These are phyloP conservation scores for Propithecus deckenii DNA, from an alignment of 2,797 vertebrate species.

Conservation along the genomic window DNA sequence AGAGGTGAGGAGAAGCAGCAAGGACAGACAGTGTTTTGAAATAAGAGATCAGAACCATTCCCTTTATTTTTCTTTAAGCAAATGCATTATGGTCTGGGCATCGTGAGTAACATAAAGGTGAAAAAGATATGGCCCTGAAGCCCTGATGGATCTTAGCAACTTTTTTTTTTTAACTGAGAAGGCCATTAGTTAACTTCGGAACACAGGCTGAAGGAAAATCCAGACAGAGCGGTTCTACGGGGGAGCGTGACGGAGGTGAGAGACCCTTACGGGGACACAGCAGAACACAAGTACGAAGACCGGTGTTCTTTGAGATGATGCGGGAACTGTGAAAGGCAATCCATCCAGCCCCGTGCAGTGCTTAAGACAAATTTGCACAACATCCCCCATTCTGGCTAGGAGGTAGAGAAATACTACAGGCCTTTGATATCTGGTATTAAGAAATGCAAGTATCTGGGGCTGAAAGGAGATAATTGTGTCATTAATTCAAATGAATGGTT, in stretches of 20 bases:
- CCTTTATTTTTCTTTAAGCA: background rate
- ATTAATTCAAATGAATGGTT: constrained; percentile 37
- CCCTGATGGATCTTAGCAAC: background rate
- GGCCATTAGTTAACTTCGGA: background rate
- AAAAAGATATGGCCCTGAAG: background rate
- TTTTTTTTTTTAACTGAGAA: background rate
- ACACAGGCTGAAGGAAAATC: background rate
- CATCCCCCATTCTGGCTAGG: background rate
- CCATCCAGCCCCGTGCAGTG: background rate
- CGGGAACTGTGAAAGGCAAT: background rate
- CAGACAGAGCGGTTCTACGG: background rate
- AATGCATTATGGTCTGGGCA: background rate
- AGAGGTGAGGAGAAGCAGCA: background rate
- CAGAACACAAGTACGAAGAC: background rate
- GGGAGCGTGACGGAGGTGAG: background rate
- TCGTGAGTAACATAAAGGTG: background rate
- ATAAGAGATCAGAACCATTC: background rate
- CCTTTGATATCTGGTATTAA: constrained; percentile 6
- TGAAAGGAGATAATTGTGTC: constrained; percentile 51
- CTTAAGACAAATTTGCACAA: background rate
- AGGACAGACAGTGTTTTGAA: background rate
- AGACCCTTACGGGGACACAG: background rate
- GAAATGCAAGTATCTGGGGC: constrained; percentile 28
- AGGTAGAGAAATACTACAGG: background rate
- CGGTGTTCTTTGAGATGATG: background rate